Evolutionary conservation across 2,113 vertebrate genomes (phyloP).

Genomic region (Phylloscopus trochilus): DNA sequence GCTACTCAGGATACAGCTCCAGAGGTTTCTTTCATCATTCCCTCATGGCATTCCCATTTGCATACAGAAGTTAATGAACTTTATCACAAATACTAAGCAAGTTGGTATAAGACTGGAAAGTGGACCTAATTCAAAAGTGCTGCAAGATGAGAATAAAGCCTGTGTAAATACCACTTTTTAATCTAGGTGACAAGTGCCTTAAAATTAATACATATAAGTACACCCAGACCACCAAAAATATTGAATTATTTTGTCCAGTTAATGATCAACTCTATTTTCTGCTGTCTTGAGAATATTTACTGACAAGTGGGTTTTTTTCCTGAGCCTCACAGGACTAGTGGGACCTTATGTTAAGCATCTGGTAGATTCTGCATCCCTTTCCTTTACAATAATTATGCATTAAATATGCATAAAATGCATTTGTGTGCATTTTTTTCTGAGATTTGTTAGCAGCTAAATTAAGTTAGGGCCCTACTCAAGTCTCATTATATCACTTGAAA

Average conservation of each 20-base stretch:
- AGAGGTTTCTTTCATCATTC: neutral
- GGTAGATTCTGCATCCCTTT: neutral
- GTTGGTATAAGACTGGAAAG: neutral
- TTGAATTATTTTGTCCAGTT: neutral
- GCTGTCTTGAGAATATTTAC: neutral
- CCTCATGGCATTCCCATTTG: neutral
- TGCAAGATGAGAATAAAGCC: neutral
- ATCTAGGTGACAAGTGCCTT: neutral
- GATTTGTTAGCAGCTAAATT: neutral
- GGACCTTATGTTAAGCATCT: neutral
- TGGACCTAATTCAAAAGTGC: neutral
- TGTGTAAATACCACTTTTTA: neutral
- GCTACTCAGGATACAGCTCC: neutral
- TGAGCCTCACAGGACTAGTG: neutral
- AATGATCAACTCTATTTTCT: neutral
- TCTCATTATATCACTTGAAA: neutral
- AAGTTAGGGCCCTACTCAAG: neutral
- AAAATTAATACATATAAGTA: neutral
- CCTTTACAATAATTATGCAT: neutral
- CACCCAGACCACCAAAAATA: neutral
- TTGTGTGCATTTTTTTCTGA: neutral
- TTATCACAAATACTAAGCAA: neutral
- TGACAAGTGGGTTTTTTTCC: neutral
- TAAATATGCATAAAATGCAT: neutral
- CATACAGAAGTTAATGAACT: neutral